These are phyloP conservation scores for Ceyx melanurus DNA, from an alignment of 2,113 vertebrate genomes.

Conservation along the genomic window DNA sequence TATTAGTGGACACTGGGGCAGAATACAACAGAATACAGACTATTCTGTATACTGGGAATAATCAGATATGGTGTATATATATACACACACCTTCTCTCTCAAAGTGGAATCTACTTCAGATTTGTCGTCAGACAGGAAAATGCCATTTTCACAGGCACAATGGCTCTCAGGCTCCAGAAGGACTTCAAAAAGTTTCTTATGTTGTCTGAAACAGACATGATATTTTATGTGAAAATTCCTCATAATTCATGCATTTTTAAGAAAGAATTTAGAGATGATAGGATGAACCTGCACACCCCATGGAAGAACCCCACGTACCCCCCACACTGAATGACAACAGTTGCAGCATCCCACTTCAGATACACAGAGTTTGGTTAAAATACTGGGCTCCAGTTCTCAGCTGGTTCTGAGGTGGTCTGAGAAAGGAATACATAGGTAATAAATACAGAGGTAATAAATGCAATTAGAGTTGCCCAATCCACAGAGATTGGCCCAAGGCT, in stretches of 20 bases:
- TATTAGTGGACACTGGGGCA: neutral
- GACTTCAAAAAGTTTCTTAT: slow-evolving; percentile 81
- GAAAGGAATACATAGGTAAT: neutral
- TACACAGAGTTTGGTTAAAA: neutral
- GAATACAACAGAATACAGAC: neutral
- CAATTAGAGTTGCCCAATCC: neutral
- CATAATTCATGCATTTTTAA: neutral
- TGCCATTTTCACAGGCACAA: neutral
- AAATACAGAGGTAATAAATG: neutral
- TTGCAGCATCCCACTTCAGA: neutral
- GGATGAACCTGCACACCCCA: neutral
- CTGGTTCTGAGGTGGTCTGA: neutral
- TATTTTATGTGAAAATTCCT: neutral
- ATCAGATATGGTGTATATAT: neutral
- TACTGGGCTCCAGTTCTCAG: neutral
- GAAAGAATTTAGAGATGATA: neutral
- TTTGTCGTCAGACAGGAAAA: neutral
- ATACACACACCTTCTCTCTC: slow-evolving; percentile 28
- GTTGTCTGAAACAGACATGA: slow-evolving; percentile 81
- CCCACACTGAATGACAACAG: neutral
- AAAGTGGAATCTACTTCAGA: neutral
- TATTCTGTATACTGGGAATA: neutral
- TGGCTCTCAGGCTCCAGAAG: slow-evolving; percentile 75
- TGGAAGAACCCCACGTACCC: neutral
- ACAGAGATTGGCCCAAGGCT: neutral